Percentiles rank a stretch among this genome's conserved stretches.
Evolutionary conservation across 2,113 vertebrate species (phyloP).

Genomic region (Eulemur macaco): DNA sequence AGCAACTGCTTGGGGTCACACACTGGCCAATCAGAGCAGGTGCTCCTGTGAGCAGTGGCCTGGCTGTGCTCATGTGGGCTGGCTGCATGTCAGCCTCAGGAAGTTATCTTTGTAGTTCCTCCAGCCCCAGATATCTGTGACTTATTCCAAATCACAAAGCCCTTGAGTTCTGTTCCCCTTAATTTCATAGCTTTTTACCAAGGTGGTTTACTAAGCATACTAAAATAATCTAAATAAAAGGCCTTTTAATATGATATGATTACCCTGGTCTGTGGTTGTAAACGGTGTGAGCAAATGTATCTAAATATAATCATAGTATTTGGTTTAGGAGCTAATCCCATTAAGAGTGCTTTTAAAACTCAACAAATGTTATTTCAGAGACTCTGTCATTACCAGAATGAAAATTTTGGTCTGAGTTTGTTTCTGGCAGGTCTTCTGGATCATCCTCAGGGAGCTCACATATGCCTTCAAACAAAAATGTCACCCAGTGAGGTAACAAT

Average conservation of each 20-base stretch:
- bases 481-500: slow-evolving; percentile 42
- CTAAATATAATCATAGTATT: slow-evolving; percentile 56
- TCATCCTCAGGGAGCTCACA: slow-evolving; percentile 66
- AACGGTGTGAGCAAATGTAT: slow-evolving; percentile 43
- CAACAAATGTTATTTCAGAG: slow-evolving; percentile 50
- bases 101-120: not conserved
- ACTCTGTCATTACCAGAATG: slow-evolving; percentile 30
- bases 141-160: not conserved
- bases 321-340: slow-evolving; percentile 45
- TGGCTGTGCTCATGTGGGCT: not conserved
- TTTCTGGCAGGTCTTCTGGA: slow-evolving; percentile 65
- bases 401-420: slow-evolving; percentile 53
- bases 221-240: slow-evolving; percentile 43
- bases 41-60: not conserved
- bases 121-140: not conserved
- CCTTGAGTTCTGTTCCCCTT: not conserved
- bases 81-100: not conserved
- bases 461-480: slow-evolving; percentile 65
- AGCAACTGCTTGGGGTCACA: not conserved
- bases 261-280: slow-evolving; percentile 58
- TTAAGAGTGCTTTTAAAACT: slow-evolving; percentile 57
- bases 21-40: not conserved
- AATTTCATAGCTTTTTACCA: slow-evolving; percentile 26
- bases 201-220: slow-evolving; percentile 35
- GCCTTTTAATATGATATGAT: slow-evolving; percentile 34